Evolutionary conservation across 1,140 invertebrate species (phyloP).

Genomic region (Drosophila varians): DNA sequence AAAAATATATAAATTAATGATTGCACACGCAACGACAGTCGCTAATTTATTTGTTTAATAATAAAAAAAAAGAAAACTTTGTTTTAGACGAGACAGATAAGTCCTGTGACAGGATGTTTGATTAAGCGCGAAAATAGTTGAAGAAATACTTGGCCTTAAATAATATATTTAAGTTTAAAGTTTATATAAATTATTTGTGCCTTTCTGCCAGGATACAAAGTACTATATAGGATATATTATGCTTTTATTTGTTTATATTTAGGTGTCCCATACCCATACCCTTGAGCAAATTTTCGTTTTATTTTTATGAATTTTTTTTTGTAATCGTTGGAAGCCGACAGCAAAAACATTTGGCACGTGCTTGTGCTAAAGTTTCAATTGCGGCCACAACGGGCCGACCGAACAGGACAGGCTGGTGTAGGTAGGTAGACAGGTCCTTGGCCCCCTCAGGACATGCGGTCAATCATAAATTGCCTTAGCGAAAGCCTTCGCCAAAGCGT

Average conservation of each 20-base stretch:
- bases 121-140: no score
- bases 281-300: conserved; percentile 19
- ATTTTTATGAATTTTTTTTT: background rate
- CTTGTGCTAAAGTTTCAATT: conserved; percentile 48
- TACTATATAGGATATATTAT: background rate
- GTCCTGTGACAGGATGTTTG: no score
- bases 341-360: conserved; percentile 56
- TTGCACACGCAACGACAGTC: conserved; percentile 20
- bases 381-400: conserved; percentile 9
- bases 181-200: no score
- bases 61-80: no score
- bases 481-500: conserved; percentile 69
- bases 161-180: no score
- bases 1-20: conserved; percentile 30
- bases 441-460: conserved; percentile 54
- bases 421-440: conserved; percentile 23
- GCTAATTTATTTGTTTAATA: conserved; percentile 10
- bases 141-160: no score
- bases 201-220: no score
- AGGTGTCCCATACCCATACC: background rate
- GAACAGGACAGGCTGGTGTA: no score
- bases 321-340: conserved; percentile 40
- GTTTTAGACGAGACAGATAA: no score
- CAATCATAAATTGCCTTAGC: conserved; percentile 73
- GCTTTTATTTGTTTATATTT: background rate